Evolutionary conservation across 2,888 invertebrate genomes (phyloP).

Genomic region (Leptogaster cylindrica): DNA sequence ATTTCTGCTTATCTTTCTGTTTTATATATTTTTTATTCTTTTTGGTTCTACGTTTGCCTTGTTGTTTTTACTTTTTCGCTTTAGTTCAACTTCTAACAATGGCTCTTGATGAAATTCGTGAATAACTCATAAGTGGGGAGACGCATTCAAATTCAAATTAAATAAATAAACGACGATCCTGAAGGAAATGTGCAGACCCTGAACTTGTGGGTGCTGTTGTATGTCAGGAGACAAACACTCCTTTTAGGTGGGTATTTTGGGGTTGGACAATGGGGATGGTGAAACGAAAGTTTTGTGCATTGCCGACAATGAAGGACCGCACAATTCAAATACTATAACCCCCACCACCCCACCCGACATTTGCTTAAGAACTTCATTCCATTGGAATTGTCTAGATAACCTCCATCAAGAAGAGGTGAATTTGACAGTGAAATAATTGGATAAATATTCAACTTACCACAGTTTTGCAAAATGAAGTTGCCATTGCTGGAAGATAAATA

Average conservation of each 20-base stretch:
- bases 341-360: not conserved
- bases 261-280: not conserved
- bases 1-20: slow-evolving; percentile 19
- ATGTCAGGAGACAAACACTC: not conserved
- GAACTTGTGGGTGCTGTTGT: not conserved
- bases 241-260: not conserved
- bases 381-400: not conserved
- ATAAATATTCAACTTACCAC: slow-evolving; percentile 25
- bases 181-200: not conserved
- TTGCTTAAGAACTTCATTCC: not conserved
- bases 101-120: slow-evolving; percentile 32
- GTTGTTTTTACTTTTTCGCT: slow-evolving; percentile 11
- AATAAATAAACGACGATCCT: slow-evolving; percentile 24
- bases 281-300: slow-evolving; percentile 2
- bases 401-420: slow-evolving; percentile 5
- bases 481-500: slow-evolving; percentile 28
- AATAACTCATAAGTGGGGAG: slow-evolving; percentile 37
- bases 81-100: slow-evolving; percentile 19
- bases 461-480: slow-evolving; percentile 6
- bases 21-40: not conserved
- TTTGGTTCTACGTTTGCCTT: too few species aligned
- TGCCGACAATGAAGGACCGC: slow-evolving; percentile 5
- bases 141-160: slow-evolving; percentile 39
- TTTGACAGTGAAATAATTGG: slow-evolving; percentile 28
- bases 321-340: slow-evolving; percentile 6